Percentiles rank a stretch among this genome's conserved stretches.
These are phyloP conservation scores for Melanotaenia duboulayi DNA, from an alignment of 2,113 vertebrate species.

Conservation along the genomic window DNA sequence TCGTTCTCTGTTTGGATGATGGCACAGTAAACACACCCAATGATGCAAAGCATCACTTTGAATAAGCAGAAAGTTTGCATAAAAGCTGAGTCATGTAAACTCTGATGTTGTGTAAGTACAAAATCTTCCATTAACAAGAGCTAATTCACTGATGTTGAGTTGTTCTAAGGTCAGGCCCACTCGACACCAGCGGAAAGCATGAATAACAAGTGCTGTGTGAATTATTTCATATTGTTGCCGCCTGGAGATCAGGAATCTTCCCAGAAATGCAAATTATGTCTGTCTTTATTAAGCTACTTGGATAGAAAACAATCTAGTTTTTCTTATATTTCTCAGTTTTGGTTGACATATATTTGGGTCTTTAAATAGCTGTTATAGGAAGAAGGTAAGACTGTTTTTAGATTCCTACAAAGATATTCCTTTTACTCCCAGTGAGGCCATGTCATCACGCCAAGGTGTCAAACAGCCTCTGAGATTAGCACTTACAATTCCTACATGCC, in stretches of 20 bases:
- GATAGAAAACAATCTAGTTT: not conserved
- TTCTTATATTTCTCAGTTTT: not conserved
- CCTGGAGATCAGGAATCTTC: not conserved
- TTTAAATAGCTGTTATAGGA: constrained; percentile 10
- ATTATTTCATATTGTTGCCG: not conserved
- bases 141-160: constrained; percentile 40
- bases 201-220: not conserved
- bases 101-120: constrained; percentile 13
- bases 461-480: constrained; percentile 42
- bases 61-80: constrained; percentile 72
- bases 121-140: constrained; percentile 52
- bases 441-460: constrained; percentile 45
- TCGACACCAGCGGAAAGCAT: constrained; percentile 29
- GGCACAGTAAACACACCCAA: constrained; percentile 43
- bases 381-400: constrained; percentile 26
- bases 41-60: constrained; percentile 44
- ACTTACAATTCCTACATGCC: constrained; percentile 19
- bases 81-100: constrained; percentile 75
- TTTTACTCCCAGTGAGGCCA: constrained; percentile 33
- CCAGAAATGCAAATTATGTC: not conserved
- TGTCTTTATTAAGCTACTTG: not conserved
- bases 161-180: constrained; percentile 29
- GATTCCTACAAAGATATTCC: constrained; percentile 31
- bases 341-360: constrained; percentile 24
- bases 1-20: constrained; percentile 23